Evolutionary conservation across 1,140 invertebrate species (phyloP).

Genomic region (Sinonovacula constricta): DNA sequence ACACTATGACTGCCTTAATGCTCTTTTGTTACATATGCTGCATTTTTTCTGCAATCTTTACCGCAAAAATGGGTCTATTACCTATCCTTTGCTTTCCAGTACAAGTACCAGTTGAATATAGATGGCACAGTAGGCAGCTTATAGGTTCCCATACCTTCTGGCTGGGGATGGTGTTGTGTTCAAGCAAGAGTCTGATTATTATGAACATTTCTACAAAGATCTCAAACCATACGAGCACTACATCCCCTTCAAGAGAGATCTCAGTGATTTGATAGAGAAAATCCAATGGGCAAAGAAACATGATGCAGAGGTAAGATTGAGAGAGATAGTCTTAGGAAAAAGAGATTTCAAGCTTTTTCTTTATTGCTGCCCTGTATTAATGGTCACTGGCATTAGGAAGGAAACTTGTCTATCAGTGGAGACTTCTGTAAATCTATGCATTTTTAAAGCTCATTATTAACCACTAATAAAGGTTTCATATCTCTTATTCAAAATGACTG

Average conservation of each 20-base stretch:
- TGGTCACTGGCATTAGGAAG: too few species aligned
- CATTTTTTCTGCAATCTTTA: too few species aligned
- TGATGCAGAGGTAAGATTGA: conserved; percentile 83
- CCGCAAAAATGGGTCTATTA: background rate
- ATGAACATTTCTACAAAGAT: conserved; percentile 95
- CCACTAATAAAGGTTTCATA: too few species aligned
- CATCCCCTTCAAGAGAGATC: conserved; percentile 88
- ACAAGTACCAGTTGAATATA: conserved; percentile 96
- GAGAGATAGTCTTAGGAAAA: too few species aligned
- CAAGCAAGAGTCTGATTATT: conserved; percentile 95
- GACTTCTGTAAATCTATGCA: too few species aligned
- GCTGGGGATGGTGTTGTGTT: conserved; percentile 91
- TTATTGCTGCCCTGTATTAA: too few species aligned
- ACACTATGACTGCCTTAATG: too few species aligned
- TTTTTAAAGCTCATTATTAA: too few species aligned
- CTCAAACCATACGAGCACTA: conserved; percentile 89
- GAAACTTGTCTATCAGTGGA: too few species aligned
- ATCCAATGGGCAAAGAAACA: conserved; percentile 89
- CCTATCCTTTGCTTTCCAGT: conserved; percentile 82
- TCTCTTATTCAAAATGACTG: too few species aligned
- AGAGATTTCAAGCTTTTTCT: too few species aligned
- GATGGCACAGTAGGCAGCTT: conserved; percentile 98
- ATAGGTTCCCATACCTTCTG: conserved; percentile 94
- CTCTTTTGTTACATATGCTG: too few species aligned
- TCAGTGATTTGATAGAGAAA: conserved; percentile 89